Evolutionary conservation across 2,888 invertebrate genomes (phyloP), one percentile per base, ranked within the genome.

Genomic region (Patella pellucida): DNA sequence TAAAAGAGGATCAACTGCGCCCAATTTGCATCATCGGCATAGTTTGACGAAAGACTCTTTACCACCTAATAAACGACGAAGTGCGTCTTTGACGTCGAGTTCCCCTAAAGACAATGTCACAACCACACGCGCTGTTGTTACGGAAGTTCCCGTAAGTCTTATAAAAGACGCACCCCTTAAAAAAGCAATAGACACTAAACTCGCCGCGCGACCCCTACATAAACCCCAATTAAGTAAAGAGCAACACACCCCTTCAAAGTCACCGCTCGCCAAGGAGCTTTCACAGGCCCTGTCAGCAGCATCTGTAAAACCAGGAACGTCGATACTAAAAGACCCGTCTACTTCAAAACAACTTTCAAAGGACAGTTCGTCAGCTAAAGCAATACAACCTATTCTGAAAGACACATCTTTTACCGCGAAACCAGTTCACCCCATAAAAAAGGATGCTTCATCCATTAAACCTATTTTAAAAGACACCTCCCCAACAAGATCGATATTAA

Each of bases 1-100:
- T 11, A 69, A 50, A n/a, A n/a, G 50, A 50, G 19, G 11, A 31
- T 0, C 51, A 27, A 52, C 27, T 50, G 51, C 27, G 41, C 27
- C 71, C 54, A 71, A 16, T 27, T 27, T 71, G 51, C 52, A 71
- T n/a, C 71, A 27, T 69, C 62, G 76, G 79, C 52, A 27, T 52
- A 19, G 56, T 56, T 41, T 41, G 41, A 11, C 62, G 12, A 62
- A 62, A 62, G 62, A 62, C 19, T 19, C 62, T 23, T 41, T 41
- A 41, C 62, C 62, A 62, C 23, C 23, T 12, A 62, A 62, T 19
- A 62, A 62, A 62, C 19, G 62, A 62, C 62, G 62, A 4, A 62
- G 62, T 62, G 23, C 62, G 14, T 62, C 62, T 62, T 62, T 62
- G 14, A 62, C 62, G 23, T 62, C 62, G 3, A 62, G 62, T 23